Conservation (phyloP, 2,888 invertebrate species). For the Oligia strigilis region DNA sequence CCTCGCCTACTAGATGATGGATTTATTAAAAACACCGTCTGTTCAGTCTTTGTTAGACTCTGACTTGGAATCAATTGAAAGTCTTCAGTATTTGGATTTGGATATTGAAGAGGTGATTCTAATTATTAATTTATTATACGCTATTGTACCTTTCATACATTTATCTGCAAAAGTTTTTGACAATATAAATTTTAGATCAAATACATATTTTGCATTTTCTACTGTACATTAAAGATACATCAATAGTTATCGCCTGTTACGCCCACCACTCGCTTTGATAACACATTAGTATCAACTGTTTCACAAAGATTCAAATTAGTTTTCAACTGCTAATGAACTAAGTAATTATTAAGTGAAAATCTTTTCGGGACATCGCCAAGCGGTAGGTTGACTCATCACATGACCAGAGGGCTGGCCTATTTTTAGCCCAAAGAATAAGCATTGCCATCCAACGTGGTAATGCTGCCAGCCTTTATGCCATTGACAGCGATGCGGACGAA, state of each 20-base stretch:
- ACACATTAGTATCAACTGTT: not conserved
- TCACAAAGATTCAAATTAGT: not conserved
- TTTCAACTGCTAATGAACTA: not conserved
- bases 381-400: no score
- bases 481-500: no score
- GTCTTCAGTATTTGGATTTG: slow-evolving; percentile 92
- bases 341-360: no score
- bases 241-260: slow-evolving; percentile 23
- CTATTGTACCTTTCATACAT: not conserved
- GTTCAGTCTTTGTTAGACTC: slow-evolving; percentile 91
- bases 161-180: not conserved
- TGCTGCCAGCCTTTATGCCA: no score
- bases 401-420: no score
- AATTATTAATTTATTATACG: not conserved
- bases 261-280: slow-evolving; percentile 29
- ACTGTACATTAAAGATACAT: not conserved
- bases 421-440: no score
- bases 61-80: slow-evolving; percentile 93
- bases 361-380: no score
- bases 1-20: slow-evolving; percentile 72
- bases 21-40: slow-evolving; percentile 87
- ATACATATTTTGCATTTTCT: not conserved
- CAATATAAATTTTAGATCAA: not conserved
- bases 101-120: slow-evolving; percentile 93
- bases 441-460: no score